These are phyloP conservation scores for Paedocypris sp. DNA, from an alignment of 2,113 vertebrate species.

Conservation along the genomic window DNA sequence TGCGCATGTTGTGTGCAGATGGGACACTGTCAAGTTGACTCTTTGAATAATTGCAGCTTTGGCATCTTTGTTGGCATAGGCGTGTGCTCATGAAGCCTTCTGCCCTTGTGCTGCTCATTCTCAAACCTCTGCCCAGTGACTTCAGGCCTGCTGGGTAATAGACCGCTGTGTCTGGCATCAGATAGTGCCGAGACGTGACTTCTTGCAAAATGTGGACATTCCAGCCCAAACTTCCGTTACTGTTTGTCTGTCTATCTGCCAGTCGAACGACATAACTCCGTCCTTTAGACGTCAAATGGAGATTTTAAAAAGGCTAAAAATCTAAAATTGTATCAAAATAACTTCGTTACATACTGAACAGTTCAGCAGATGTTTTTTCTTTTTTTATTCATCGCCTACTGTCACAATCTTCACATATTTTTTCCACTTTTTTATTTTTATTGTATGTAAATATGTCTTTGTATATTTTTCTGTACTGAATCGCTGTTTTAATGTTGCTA, in stretches of 20 bases:
- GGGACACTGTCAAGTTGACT: neutral
- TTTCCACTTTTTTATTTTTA: too few species aligned
- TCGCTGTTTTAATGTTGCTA: too few species aligned
- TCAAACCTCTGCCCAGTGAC: constrained; percentile 34
- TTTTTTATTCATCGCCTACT: too few species aligned
- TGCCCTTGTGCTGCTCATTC: constrained; percentile 10
- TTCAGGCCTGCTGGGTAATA: constrained; percentile 23
- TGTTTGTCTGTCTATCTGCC: neutral
- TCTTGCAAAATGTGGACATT: neutral
- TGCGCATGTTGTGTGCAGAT: neutral
- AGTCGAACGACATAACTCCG: neutral
- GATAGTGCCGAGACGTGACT: constrained; percentile 25
- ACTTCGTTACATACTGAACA: too few species aligned
- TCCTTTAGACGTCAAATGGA: too few species aligned
- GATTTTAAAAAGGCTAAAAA: too few species aligned
- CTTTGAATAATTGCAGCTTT: constrained; percentile 10
- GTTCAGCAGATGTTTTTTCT: too few species aligned
- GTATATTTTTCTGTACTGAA: too few species aligned
- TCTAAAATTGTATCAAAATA: too few species aligned
- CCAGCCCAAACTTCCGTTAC: too few species aligned
- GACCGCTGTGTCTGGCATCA: constrained; percentile 17
- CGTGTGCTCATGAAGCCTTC: constrained; percentile 12
- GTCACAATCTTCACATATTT: too few species aligned
- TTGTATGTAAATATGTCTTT: too few species aligned
- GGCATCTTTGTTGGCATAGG: constrained; percentile 21